A percentile compares a stretch with the other conserved stretches of the same genome.
Conservation (phyloP, 2,888 invertebrate genomes). For the Calameuta pallipes region DNA sequence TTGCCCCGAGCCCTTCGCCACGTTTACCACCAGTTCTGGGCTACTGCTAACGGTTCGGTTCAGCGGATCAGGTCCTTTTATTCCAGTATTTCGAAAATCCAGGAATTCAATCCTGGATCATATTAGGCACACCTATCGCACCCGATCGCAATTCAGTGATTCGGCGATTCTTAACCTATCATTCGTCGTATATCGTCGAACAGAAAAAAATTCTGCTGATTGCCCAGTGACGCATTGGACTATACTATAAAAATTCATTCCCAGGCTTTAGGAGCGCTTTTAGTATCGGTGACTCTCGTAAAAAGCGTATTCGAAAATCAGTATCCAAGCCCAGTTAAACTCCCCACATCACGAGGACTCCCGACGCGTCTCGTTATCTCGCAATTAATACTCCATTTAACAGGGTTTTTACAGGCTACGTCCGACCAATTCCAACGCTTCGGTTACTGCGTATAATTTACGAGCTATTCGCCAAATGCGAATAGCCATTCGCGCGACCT, state of each 20-base stretch:
- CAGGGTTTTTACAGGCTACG: neutral
- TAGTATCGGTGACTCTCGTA: neutral
- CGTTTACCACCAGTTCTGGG: neutral
- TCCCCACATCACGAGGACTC: neutral
- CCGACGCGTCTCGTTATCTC: neutral
- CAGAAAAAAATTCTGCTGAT: neutral
- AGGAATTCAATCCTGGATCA: neutral
- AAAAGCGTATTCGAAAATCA: neutral
- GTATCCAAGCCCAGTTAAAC: neutral
- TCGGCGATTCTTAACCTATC: neutral
- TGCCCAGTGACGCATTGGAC: neutral
- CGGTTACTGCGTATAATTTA: neutral
- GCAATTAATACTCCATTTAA: neutral
- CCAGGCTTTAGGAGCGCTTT: neutral
- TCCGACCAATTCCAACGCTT: neutral
- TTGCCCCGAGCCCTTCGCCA: neutral
- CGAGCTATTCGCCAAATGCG: neutral
- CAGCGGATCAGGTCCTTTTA: neutral
- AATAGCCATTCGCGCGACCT: constrained; percentile 9
- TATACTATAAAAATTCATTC: neutral
- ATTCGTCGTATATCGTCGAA: neutral
- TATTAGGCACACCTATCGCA: neutral
- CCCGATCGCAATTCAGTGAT: neutral
- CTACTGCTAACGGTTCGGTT: neutral
- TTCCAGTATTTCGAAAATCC: neutral